Evolutionary conservation across 2,113 vertebrate genomes (phyloP).

Genomic region (Pteropus alecto): DNA sequence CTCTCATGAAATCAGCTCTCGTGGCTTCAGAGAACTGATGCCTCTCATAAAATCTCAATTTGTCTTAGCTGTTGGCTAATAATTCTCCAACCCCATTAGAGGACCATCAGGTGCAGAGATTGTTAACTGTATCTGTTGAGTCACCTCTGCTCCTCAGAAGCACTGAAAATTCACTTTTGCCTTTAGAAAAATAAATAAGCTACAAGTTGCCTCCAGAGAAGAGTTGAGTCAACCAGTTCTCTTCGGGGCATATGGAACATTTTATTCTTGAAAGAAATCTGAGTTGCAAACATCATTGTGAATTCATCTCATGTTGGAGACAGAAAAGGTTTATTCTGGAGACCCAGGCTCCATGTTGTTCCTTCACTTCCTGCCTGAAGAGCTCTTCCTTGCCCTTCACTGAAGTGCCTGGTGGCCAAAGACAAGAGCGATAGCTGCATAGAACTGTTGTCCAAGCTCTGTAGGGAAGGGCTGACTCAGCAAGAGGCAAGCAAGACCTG

Average conservation of each 20-base stretch:
- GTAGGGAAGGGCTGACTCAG: neutral
- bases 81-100: slow-evolving; percentile 49
- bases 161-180: slow-evolving; percentile 42
- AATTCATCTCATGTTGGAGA: neutral
- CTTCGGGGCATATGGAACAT: neutral
- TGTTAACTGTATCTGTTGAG: slow-evolving; percentile 30
- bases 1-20: slow-evolving; percentile 64
- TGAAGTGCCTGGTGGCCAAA: neutral
- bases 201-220: slow-evolving; percentile 26
- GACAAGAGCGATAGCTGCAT: neutral
- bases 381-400: neutral
- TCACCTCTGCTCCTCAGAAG: slow-evolving; percentile 23
- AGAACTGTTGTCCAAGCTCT: neutral
- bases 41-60: slow-evolving; percentile 57
- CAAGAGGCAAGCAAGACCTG: neutral
- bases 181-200: slow-evolving; percentile 52
- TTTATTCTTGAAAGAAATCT: neutral
- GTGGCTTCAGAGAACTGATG: slow-evolving; percentile 59
- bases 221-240: slow-evolving; percentile 23
- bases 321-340: neutral
- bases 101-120: neutral
- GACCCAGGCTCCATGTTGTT: neutral
- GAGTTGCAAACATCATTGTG: neutral
- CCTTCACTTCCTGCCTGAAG: neutral
- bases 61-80: slow-evolving; percentile 30